Base-by-base conservation (phyloP, 1,140 invertebrate species). In the Drosophila virilis region DNA sequence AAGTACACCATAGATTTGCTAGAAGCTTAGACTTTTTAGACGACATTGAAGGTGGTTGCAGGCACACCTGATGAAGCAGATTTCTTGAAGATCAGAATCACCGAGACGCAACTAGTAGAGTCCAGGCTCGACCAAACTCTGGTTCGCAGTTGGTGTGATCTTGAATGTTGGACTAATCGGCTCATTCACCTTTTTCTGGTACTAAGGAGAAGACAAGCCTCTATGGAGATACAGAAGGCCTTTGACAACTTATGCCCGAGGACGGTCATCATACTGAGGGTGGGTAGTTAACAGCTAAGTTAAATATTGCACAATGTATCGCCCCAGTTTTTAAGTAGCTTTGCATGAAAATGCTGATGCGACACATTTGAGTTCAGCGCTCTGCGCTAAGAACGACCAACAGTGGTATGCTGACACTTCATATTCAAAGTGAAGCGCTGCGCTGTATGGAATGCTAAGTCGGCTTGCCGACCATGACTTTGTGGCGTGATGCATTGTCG, bases 291-390 rank as follows among this genome's bases (percentile, higher is more conserved):
- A 5, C 22, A 22, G 3, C 22, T 3, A 22, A 22, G 22, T 22
- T 22, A 22, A 22, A 22, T 22, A 22, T 22, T 22, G 22, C 22
- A 51, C 8, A 52, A 35, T 52, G 17, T 52, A 52, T 52, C 13
- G n/a, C 32, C 10, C 28, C 37, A 37, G 17, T 22, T 33, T 37
- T 22, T 13, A 52, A 52, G 32, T 37, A 52, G 6, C 32, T 52
- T 52, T 35, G n/a, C n/a, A 35, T 52, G 32, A 33, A 52, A 12
- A 52, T 52, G 50, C 50, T 52, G 50, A 52, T 28, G 10, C 50
- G 32, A n/a, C 32, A 13, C 2, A 52, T 33, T 52, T 33, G 10
- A 13, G 5, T 52, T 52, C 50, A 33, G n/a, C n/a, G 32, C 32
- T 52, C 50, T 28, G 1, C 45, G 45, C 45, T 46, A 17, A 46